Base-by-base conservation (phyloP, 2,797 vertebrate species). In the Echiichthys vipera region DNA sequence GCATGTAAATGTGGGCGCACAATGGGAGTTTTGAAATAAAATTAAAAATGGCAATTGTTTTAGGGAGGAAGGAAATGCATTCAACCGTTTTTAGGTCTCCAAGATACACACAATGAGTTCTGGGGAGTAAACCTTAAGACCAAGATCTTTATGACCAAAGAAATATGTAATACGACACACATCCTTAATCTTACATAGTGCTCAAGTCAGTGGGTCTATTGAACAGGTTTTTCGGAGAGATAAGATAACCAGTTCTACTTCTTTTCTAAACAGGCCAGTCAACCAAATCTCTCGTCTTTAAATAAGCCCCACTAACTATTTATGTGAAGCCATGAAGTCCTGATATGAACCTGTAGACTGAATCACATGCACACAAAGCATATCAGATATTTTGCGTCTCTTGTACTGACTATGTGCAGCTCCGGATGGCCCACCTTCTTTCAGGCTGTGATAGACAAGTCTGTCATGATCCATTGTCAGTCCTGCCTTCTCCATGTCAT, bases 391-490 rank as follows among this genome's bases (percentile, higher is more conserved):
- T 53, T 17, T 24, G 53, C 36, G 37, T 55, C 24, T 77, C 18
- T n/a, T n/a, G n/a, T 54, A 27, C 72, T 72, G 65, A 83, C 54
- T 56, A n/a, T 67, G 69, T 71, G 46, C 20, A 7, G 59, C 30
- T 65, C 63, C 25, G 14, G 74, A 59, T 70, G 1, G 67, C 94
- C 91, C 93, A 95, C 95, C 95, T 95, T 95, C 95, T 89, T 95
- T 95, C 77, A 95, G 88, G 83, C 90, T 95, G 91, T 94, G 91
- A 92, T 94, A 95, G 74, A 92, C 88, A 47, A 92, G 86, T 78
- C 86, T 92, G 74, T 94, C 93, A 46, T 89, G 92, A 75, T 95
- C 93, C 88, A 84, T 82, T 54, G 73, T 71, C 77, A 87, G 43
- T 61, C 68, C 87, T 73, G 79, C 84, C 88, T 94, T 95, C 61